Evolutionary conservation across 2,797 vertebrate genomes (phyloP).

Genomic region (Australoheros facetus): DNA sequence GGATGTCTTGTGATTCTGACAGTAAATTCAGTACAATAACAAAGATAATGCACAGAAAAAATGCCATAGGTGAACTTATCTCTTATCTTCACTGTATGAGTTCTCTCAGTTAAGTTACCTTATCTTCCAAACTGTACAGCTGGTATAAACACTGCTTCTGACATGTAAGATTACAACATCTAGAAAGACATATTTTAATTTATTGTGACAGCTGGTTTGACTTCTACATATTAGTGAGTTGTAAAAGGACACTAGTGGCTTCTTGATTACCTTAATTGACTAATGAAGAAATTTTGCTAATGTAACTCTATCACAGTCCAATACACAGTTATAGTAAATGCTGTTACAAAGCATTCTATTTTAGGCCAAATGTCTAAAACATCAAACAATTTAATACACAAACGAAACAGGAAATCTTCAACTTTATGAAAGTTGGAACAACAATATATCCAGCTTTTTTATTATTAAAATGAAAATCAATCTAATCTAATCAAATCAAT

Average conservation of each 20-base stretch:
- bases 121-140: neutral
- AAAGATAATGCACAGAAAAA: neutral
- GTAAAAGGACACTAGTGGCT: rapidly evolving
- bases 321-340: neutral
- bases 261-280: neutral
- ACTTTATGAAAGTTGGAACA: neutral
- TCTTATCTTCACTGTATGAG: neutral
- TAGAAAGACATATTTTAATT: neutral
- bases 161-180: slow-evolving; percentile 1
- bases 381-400: neutral
- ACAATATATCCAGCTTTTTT: neutral
- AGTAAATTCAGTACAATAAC: slow-evolving; percentile 10
- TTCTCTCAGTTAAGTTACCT: neutral
- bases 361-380: neutral
- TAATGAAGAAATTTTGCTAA: neutral
- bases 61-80: neutral
- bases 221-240: neutral
- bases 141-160: neutral
- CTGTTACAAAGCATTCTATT: neutral
- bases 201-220: rapidly evolving
- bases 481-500: neutral
- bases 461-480: neutral
- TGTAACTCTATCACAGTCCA: neutral
- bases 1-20: neutral
- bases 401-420: neutral